phyloP scores from a whole-genome alignment of 2,113 vertebrate genomes.

The Cercopithecus mona region DNA sequence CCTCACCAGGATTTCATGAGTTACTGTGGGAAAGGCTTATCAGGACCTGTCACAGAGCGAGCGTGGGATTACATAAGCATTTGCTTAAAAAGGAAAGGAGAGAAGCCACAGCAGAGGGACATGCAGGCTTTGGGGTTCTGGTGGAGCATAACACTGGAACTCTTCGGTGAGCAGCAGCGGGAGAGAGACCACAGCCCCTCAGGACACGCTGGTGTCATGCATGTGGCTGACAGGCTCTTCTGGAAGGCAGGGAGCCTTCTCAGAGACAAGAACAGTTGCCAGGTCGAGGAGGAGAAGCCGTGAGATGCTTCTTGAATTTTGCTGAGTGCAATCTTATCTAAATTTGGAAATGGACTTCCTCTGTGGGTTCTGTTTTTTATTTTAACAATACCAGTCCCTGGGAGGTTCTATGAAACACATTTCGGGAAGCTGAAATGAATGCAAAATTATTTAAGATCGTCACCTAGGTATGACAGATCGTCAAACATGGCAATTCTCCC shows the following conservation, averaged over 20 bases:
- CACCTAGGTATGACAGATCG: not conserved
- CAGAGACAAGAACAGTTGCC: fast-evolving
- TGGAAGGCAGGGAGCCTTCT: not conserved
- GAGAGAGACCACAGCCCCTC: not conserved
- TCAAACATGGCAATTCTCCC: not conserved
- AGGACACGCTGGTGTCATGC: fast-evolving
- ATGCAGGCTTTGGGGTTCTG: not conserved
- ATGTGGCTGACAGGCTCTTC: not conserved
- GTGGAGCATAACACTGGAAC: not conserved
- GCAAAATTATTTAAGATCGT: not conserved
- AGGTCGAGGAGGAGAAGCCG: not conserved
- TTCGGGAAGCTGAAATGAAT: not conserved
- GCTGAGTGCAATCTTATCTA: not conserved
- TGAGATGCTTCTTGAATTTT: not conserved
- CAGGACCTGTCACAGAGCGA: not conserved
- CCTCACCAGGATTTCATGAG: not conserved
- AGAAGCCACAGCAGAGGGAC: fast-evolving
- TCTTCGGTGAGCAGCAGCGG: too few relatives aligned
- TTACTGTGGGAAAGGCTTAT: not conserved
- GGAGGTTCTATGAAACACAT: not conserved
- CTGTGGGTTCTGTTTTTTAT: fast-evolving
- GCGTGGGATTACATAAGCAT: not conserved
- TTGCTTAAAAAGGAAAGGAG: not conserved
- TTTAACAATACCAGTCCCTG: too few relatives aligned
- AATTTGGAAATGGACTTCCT: not conserved